phyloP scores from a whole-genome alignment of 2,888 invertebrate species.

The Myathropa florea region DNA sequence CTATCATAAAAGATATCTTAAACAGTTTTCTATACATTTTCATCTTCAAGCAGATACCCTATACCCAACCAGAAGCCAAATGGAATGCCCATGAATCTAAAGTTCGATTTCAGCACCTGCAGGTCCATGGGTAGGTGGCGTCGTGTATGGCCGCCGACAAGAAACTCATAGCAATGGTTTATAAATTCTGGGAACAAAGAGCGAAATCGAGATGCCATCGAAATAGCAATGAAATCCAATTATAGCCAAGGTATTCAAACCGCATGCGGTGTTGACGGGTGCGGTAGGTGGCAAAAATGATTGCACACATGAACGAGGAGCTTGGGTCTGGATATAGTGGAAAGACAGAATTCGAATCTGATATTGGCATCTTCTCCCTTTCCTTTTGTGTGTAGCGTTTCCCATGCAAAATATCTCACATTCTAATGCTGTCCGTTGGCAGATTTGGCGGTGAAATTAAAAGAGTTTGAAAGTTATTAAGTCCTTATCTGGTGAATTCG shows the following conservation, averaged over 20 bases:
- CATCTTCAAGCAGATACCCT: neutral
- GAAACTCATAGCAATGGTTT: constrained; percentile 41
- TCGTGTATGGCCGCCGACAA: neutral
- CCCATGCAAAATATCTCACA: constrained; percentile 1
- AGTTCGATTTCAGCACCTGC: constrained; percentile 53
- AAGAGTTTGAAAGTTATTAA: neutral
- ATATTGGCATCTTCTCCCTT: constrained; percentile 34
- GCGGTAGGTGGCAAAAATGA: constrained; percentile 10
- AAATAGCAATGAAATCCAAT: constrained; percentile 68
- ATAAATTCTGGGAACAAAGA: constrained; percentile 61
- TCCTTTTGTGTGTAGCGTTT: constrained; percentile 22
- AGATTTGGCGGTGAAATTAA: constrained; percentile 7
- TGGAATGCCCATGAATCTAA: constrained; percentile 52
- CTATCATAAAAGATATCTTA: neutral
- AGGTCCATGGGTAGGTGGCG: neutral
- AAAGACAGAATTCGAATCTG: constrained; percentile 26
- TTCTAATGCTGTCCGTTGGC: neutral
- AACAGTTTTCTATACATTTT: neutral
- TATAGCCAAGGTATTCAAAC: constrained; percentile 63
- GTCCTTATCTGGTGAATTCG: neutral
- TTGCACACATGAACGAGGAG: neutral
- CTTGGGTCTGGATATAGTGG: neutral
- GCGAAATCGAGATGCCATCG: constrained; percentile 53
- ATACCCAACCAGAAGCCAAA: neutral
- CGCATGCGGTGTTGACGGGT: neutral